These are phyloP conservation scores for Anorthoa munda DNA, from an alignment of 2,888 invertebrate species.

Conservation along the genomic window DNA sequence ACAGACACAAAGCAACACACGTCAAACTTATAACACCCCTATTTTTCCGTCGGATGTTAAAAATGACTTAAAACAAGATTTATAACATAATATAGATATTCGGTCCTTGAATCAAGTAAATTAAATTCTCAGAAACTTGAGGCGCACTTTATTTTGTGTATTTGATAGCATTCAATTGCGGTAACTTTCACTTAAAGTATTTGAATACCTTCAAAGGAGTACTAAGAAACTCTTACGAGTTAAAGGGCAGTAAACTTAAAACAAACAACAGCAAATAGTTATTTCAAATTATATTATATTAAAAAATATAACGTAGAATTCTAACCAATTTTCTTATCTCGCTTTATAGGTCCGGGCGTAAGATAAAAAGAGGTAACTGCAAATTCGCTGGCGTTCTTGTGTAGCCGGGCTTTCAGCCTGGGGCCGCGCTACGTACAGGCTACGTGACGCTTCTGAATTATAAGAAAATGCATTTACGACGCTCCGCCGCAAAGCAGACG, in stretches of 20 bases:
- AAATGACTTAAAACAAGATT: neutral
- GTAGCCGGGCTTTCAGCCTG: conserved; percentile 79
- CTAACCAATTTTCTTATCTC: conserved; percentile 81
- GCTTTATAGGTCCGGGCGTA: conserved; percentile 83
- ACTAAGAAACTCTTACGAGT: conserved; percentile 2
- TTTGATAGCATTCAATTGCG: neutral
- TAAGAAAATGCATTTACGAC: conserved; percentile 90
- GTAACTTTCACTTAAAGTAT: conserved; percentile 1
- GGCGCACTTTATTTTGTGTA: neutral
- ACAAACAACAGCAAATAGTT: neutral
- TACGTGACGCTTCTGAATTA: conserved; percentile 90
- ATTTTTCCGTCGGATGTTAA: too few species aligned
- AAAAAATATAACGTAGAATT: conserved; percentile 35
- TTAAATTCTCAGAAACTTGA: neutral
- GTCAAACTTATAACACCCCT: too few species aligned
- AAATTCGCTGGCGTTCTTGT: conserved; percentile 87
- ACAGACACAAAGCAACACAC: too few species aligned
- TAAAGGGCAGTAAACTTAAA: conserved; percentile 26
- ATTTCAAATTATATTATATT: conserved; percentile 5
- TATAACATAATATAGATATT: neutral
- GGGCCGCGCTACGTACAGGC: conserved; percentile 78
- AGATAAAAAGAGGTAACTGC: conserved; percentile 88
- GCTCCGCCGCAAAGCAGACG: conserved; percentile 80
- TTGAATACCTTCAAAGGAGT: neutral
- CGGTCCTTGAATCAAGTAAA: neutral